Evolutionary conservation across 2,888 invertebrate species (phyloP).

Genomic region (Rhagium mordax): DNA sequence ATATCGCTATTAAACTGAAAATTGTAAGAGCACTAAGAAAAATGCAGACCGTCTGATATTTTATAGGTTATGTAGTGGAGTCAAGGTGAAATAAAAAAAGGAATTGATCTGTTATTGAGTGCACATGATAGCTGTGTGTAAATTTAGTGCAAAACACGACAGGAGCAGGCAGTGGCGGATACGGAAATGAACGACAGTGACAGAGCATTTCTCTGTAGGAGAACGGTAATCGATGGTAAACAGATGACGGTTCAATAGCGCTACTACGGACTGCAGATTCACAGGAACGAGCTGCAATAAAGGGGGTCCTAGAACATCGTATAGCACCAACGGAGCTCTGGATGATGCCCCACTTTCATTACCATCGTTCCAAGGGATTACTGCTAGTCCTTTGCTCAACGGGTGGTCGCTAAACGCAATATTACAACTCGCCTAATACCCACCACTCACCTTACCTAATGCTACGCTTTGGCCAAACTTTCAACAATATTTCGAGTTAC

Average conservation of each 20-base stretch:
- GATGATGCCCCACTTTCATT: slow-evolving; percentile 57
- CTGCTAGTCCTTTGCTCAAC: slow-evolving; percentile 59
- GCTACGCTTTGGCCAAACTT: slow-evolving; percentile 12
- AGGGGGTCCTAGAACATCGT: slow-evolving; percentile 40
- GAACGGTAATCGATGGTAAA: slow-evolving; percentile 69
- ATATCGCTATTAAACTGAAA: neutral
- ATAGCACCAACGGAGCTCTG: slow-evolving; percentile 16
- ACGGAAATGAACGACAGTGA: slow-evolving; percentile 62
- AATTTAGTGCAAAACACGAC: slow-evolving; percentile 58
- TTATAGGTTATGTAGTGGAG: slow-evolving; percentile 42
- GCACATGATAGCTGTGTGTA: slow-evolving; percentile 53
- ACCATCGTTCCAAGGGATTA: slow-evolving; percentile 53
- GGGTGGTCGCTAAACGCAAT: slow-evolving; percentile 66
- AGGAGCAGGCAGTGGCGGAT: slow-evolving; percentile 51
- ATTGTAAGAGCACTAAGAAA: neutral
- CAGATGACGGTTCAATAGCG: slow-evolving; percentile 66
- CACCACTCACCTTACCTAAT: slow-evolving; percentile 29
- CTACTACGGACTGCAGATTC: slow-evolving; percentile 43
- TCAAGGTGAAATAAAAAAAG: slow-evolving; percentile 46
- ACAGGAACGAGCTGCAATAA: slow-evolving; percentile 40
- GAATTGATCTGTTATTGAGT: slow-evolving; percentile 51
- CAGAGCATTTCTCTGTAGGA: slow-evolving; percentile 62
- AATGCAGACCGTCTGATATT: neutral
- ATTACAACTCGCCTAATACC: slow-evolving; percentile 55
- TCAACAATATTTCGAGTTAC: slow-evolving; percentile 4